These are phyloP conservation scores for Drosophila parabipectinata DNA, from an alignment of 1,140 invertebrate genomes.

Conservation along the genomic window DNA sequence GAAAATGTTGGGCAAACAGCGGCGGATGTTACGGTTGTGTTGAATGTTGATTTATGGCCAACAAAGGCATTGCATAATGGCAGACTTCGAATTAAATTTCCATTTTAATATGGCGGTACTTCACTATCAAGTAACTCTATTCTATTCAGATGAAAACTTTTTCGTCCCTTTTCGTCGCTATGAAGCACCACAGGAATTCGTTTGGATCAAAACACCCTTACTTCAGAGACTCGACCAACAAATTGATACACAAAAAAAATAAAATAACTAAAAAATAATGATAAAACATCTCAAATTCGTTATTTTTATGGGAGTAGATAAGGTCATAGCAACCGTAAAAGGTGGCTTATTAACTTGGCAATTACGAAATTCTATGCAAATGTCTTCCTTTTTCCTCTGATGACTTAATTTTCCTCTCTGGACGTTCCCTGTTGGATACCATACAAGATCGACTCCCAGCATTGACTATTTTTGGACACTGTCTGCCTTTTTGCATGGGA, in stretches of 20 bases:
- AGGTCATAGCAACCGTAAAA: neutral
- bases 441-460: slow-evolving; percentile 6
- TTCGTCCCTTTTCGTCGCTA: slow-evolving; percentile 21
- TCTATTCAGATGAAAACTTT: slow-evolving; percentile 5
- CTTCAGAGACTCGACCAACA: slow-evolving; percentile 32
- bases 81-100: slow-evolving; percentile 23
- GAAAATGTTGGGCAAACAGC: slow-evolving; percentile 25
- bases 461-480: slow-evolving; percentile 36
- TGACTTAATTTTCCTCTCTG: slow-evolving; percentile 10
- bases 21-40: slow-evolving; percentile 41
- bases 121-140: slow-evolving; percentile 22
- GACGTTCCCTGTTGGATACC: neutral
- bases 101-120: slow-evolving; percentile 11
- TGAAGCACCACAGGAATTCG: slow-evolving; percentile 48
- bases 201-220: slow-evolving; percentile 19
- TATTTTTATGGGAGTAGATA: neutral
- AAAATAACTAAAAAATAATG: neutral
- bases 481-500: slow-evolving; percentile 52
- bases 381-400: neutral
- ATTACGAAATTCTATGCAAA: neutral
- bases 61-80: slow-evolving; percentile 17
- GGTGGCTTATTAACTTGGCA: neutral
- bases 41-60: slow-evolving; percentile 55
- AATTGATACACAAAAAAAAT: slow-evolving; percentile 7
- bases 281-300: neutral